Conservation (phyloP, 2,888 invertebrate species). For the Monochamus alternatus region DNA sequence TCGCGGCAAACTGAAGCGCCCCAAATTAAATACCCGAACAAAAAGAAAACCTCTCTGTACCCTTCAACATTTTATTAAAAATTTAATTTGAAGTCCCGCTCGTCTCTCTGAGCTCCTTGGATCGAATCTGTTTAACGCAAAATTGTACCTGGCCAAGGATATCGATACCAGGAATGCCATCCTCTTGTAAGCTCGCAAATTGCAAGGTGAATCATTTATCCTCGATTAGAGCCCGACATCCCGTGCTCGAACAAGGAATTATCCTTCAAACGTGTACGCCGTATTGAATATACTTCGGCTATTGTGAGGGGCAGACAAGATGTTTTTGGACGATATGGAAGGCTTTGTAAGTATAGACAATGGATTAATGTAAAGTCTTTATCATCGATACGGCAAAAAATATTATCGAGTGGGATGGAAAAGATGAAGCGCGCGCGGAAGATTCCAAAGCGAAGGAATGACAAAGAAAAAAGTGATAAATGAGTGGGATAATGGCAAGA, state of each 20-base stretch:
- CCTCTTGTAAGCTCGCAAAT: neutral
- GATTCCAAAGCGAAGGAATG: neutral
- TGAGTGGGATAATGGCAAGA: no score
- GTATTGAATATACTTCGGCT: neutral
- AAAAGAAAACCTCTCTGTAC: slow-evolving; percentile 4
- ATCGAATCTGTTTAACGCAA: neutral
- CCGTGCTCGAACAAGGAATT: neutral
- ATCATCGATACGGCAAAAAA: neutral
- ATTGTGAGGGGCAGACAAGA: neutral
- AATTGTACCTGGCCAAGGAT: neutral
- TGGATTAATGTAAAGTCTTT: slow-evolving; percentile 2
- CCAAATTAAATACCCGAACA: slow-evolving; percentile 4
- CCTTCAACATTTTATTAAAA: neutral
- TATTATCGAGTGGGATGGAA: neutral
- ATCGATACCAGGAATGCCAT: neutral
- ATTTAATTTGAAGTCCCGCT: neutral
- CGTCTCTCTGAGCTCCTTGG: neutral
- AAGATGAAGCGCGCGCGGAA: neutral
- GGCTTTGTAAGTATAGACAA: slow-evolving; percentile 3
- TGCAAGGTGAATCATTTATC: slow-evolving; percentile 13
- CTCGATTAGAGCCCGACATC: neutral
- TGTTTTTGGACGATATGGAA: neutral
- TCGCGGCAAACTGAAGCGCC: neutral
- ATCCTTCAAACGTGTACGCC: neutral
- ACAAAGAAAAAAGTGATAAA: no score